Conservation (phyloP, 2,888 invertebrate species). For the Drosophila leonis region DNA sequence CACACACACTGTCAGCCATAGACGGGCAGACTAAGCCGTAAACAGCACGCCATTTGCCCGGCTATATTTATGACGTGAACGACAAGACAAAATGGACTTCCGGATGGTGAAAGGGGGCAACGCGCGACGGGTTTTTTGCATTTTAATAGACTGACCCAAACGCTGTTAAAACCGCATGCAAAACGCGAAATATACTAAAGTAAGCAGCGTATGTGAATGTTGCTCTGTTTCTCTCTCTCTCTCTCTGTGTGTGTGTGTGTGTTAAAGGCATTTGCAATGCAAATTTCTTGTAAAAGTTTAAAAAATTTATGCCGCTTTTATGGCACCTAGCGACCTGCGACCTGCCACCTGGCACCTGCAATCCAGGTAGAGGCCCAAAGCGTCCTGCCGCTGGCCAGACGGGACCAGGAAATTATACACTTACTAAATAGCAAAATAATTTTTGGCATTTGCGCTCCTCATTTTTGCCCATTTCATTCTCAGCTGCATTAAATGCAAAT, state of each 20-base stretch:
- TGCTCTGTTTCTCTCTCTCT: no score
- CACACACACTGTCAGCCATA: conserved; percentile 4
- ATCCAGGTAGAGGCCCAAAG: conserved; percentile 14
- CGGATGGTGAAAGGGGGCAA: conserved; percentile 39
- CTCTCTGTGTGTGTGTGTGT: conserved; percentile 36
- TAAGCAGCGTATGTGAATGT: conserved; percentile 16
- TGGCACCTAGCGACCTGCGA: conserved; percentile 69
- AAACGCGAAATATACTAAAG: conserved; percentile 68
- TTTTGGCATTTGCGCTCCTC: conserved; percentile 70
- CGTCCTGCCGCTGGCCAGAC: conserved; percentile 11
- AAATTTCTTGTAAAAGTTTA: conserved; percentile 75
- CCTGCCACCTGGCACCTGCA: conserved; percentile 18
- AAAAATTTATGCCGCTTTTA: conserved; percentile 81
- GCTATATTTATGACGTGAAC: conserved; percentile 80
- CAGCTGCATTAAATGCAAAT: conserved; percentile 78
- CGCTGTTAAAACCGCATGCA: conserved; percentile 74
- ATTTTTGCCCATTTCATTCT: conserved; percentile 42
- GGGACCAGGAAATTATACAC: conserved; percentile 75
- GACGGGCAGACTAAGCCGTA: conserved; percentile 55
- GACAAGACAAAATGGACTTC: conserved; percentile 82
- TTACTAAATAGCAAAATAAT: conserved; percentile 81
- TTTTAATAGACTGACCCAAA: conserved; percentile 82
- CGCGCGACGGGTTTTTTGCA: conserved; percentile 62
- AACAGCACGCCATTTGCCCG: conserved; percentile 72
- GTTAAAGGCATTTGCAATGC: conserved; percentile 69